Evolutionary conservation across 2,113 vertebrate genomes (phyloP).

Genomic region (Helogale parvula): DNA sequence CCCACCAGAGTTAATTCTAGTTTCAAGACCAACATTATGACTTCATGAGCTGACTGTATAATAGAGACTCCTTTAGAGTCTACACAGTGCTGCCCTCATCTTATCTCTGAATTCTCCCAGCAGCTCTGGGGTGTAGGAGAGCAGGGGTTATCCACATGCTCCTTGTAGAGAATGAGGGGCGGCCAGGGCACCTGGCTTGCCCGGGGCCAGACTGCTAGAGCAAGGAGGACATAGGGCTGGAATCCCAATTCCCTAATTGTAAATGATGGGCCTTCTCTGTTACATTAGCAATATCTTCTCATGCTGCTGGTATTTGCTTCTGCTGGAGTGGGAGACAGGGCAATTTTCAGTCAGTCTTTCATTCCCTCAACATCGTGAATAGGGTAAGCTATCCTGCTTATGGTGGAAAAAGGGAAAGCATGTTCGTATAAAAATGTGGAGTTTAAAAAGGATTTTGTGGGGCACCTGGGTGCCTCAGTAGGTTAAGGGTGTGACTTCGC

Average conservation of each 20-base stretch:
- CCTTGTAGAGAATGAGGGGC: not conserved
- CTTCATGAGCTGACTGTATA: constrained; percentile 45
- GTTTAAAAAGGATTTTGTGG: not conserved
- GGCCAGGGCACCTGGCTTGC: not conserved
- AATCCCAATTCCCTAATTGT: not conserved
- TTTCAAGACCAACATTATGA: constrained; percentile 17
- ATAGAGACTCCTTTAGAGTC: not conserved
- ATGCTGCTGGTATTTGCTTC: not conserved
- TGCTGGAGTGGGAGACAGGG: not conserved
- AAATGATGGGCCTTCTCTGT: not conserved
- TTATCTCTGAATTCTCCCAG: not conserved
- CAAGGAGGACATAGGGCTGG: not conserved
- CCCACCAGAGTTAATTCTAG: constrained; percentile 49
- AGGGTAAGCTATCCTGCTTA: not conserved
- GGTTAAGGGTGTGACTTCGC: too few relatives aligned
- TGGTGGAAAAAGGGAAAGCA: not conserved
- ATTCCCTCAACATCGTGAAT: not conserved
- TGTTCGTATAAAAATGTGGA: not conserved
- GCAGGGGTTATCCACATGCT: not conserved
- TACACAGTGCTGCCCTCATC: not conserved
- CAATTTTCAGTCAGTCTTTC: not conserved
- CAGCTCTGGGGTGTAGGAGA: not conserved
- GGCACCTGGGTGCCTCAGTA: too few relatives aligned
- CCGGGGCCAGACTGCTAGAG: not conserved
- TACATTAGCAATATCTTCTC: not conserved